Evolutionary conservation across 2,113 vertebrate species (phyloP).

Genomic region (Paralichthys olivaceus): DNA sequence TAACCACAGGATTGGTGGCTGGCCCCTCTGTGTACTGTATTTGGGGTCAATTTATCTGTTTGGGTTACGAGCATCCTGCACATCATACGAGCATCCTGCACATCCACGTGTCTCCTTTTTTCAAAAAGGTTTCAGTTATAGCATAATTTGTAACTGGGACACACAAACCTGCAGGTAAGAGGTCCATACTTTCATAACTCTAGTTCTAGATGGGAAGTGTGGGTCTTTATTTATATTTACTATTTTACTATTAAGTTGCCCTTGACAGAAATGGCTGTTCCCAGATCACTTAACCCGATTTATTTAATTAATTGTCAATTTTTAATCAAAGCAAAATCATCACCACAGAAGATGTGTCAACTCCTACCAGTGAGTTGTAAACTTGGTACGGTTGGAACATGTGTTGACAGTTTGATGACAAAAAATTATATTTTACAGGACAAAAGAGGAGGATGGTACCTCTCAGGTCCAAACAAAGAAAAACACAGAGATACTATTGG

Average conservation of each 20-base stretch:
- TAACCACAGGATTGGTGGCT: slow-evolving; percentile 57
- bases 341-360: background rate
- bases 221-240: background rate
- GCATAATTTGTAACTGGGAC: background rate
- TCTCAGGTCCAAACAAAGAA: too few species aligned
- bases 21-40: slow-evolving; percentile 35
- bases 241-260: background rate
- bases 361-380: background rate
- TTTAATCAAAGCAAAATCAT: background rate
- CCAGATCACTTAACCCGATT: background rate
- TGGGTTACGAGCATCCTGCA: slow-evolving; percentile 37
- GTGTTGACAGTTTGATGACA: background rate
- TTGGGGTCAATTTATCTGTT: slow-evolving; percentile 32
- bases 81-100: too few species aligned
- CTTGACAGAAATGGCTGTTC: slow-evolving; percentile 1
- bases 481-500: too few species aligned
- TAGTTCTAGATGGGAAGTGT: too few species aligned
- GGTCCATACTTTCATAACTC: background rate
- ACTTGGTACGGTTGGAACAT: background rate
- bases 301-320: background rate
- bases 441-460: too few species aligned
- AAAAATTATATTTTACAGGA: background rate
- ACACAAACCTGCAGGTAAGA: background rate
- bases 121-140: background rate
- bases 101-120: slow-evolving; percentile 16